Percentiles rank a stretch among this genome's conserved stretches.
phyloP scores from a whole-genome alignment of 2,888 invertebrate genomes.

The Teleogryllus oceanicus region DNA sequence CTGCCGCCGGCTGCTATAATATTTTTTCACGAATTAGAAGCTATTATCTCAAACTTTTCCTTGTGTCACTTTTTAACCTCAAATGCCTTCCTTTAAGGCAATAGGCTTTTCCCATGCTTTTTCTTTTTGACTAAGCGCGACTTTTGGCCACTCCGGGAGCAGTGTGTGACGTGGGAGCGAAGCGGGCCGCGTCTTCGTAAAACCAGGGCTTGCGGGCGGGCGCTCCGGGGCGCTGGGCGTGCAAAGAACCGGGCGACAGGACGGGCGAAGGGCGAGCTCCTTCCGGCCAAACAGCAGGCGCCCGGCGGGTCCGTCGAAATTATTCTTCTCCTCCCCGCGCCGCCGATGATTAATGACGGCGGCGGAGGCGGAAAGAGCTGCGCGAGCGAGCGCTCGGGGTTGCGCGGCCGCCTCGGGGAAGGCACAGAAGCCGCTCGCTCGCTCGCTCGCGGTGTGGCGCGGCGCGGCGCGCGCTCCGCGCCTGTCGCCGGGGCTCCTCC shows the following conservation, averaged over 20 bases:
- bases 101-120: too few relatives aligned
- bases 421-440: background rate
- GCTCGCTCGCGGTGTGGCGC: background rate
- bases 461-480: background rate
- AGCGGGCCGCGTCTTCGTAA: background rate
- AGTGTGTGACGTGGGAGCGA: background rate
- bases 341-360: constrained; percentile 4
- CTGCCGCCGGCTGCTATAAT: too few relatives aligned
- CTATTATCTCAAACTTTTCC: too few relatives aligned
- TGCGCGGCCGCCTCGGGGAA: background rate
- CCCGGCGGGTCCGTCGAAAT: background rate
- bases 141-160: too few relatives aligned
- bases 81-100: too few relatives aligned
- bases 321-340: background rate
- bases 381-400: background rate
- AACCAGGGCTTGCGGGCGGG: background rate
- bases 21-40: too few relatives aligned
- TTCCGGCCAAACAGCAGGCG: constrained; percentile 8
- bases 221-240: background rate
- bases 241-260: too few relatives aligned
- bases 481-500: constrained; percentile 7
- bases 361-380: background rate
- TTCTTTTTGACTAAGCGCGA: too few relatives aligned
- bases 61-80: too few relatives aligned
- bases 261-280: background rate